Evolutionary conservation across 1,140 invertebrate genomes (phyloP), one percentile per base, ranked within the genome.

Genomic region (Orchesella cincta): DNA sequence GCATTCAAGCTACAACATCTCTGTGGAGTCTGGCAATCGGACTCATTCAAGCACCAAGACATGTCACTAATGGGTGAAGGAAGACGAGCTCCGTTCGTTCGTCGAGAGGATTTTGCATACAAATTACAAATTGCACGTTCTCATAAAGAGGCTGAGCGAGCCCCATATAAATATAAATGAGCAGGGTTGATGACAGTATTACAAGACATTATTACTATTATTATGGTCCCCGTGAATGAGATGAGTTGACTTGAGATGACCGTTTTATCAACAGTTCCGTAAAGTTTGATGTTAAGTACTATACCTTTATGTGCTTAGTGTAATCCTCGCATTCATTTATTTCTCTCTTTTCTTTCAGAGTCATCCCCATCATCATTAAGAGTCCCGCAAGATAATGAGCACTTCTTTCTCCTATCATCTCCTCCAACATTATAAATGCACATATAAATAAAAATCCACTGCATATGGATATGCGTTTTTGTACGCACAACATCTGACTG

Each of bases 221-320:
- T 67, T 67, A 67, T 67, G 62, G 62, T n/a, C 62, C 26, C 12
- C 26, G 28, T 67, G 62, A 67, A 67, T 67, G 31, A 33, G 62
- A 67, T 67, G 62, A 67, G 28, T 67, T 67, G 62, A 67, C 62
- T 67, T 12, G 31, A 67, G 62, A 67, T 67, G 62, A 67, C 62
- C 62, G 33, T 67, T 67, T 67, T 67, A 67, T 67, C 62, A 67
- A 31, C 62, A 67, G 28, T 16, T 67, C 62, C 62, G 14, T 31
- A 26, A 67, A 67, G 26, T 67, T 29, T 33, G 14, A 67, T 67
- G 31, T 67, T 67, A 67, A 33, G 23, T 57, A 57, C 52, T 18
- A n/a, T 57, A n/a, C 14, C 52, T 57, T 14, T 18, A 26, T n/a
- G 14, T 57, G 12, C 23, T 14, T 23, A 18, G 5, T 57, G 23